Base-by-base conservation (phyloP, 1,140 invertebrate species). In the Acromyrmex echinatior region DNA sequence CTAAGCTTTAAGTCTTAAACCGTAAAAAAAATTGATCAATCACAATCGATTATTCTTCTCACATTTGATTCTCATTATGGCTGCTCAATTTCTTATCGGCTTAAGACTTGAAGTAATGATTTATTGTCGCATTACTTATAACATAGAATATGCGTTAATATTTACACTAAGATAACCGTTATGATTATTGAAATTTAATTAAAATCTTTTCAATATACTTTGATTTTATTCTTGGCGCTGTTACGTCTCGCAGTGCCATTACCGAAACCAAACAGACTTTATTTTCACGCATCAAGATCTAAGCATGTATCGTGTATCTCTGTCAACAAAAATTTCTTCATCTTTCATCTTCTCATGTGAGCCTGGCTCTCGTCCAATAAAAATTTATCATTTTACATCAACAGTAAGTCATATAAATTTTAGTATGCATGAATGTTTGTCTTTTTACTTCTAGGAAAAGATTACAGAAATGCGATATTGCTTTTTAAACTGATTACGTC, bases 341-440 rank as follows among this genome's bases (percentile, higher is more conserved):
- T 14, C 25, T 70, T 70, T 51, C 63, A 31, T 25, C 28, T 7
- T 25, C 10, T 4, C 7, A 18, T 18, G 31, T 45, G 25, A n/a
- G 31, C 18, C 14, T 80, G 63, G 63, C 45, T 79, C 21, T 68
- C 53, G 16, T 79, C 62, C 77, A 68, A 79, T 49, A 49, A 80
- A 80, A 80, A 35, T 49, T 70, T 28, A 16, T 39, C 45, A 45
- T 45, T 77, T 18, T 9, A 25, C 12, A 35, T 2, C n/a, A 14
- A 68, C 35, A 68, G 68, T 68, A 68, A n/a, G 0, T n/a, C 31
- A 62, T 21, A 1, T 9, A 2, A 21, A 35, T 66, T 31, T 51
- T 16, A n/a, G 6, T 28, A 39, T 35, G 14, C 6, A 12, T 25
- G 10, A 21, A 51, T 45, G 5, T 65, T 62, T 9, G 16, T 16